A percentile compares a stretch with the other conserved stretches of the same genome.
phyloP scores from a whole-genome alignment of 1,140 invertebrate species.

The Drosophila grimshawi region DNA sequence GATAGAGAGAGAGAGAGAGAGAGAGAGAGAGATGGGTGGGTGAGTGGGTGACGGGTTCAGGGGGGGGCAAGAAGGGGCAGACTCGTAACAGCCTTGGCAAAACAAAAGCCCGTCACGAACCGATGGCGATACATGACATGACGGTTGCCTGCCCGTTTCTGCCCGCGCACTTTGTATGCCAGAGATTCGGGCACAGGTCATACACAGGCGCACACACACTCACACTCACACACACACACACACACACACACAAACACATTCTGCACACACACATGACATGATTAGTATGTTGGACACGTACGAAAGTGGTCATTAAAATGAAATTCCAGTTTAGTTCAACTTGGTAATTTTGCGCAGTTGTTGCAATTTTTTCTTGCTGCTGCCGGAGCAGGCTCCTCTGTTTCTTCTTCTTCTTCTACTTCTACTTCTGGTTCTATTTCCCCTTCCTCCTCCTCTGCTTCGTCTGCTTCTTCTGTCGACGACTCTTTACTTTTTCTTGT shows the following conservation, averaged over 20 bases:
- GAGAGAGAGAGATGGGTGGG: background rate
- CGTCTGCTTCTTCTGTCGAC: background rate
- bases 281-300: conserved; percentile 84
- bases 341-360: conserved; percentile 83
- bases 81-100: conserved; percentile 64
- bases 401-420: background rate
- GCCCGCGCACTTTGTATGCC: background rate
- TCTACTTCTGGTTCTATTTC: background rate
- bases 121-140: conserved; percentile 49
- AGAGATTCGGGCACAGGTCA: conserved; percentile 40
- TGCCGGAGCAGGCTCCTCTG: background rate
- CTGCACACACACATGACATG: conserved; percentile 62
- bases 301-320: conserved; percentile 84
- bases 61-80: background rate
- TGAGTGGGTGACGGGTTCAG: background rate
- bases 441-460: background rate
- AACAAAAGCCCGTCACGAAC: conserved; percentile 72
- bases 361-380: conserved; percentile 67
- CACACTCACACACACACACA: conserved; percentile 34
- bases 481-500: conserved; percentile 12
- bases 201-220: conserved; percentile 37
- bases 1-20: background rate
- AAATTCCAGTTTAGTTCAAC: conserved; percentile 81
- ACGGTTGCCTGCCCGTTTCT: conserved; percentile 7
- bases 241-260: conserved; percentile 17